phyloP scores from a whole-genome alignment of 2,797 vertebrate species.

The Clarias platycephalus region DNA sequence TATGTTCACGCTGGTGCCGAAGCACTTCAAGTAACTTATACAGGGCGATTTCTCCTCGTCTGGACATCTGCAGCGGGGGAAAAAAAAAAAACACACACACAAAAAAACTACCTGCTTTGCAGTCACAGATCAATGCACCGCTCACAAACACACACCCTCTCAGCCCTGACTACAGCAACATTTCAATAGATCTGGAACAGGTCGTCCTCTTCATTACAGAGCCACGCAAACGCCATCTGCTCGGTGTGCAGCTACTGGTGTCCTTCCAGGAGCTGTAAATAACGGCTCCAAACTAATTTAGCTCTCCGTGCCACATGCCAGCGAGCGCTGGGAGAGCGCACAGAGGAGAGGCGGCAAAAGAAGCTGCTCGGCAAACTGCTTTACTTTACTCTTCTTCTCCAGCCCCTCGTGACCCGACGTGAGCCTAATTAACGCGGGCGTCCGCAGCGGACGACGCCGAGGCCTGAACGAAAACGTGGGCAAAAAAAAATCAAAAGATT shows the following conservation, averaged over 20 bases:
- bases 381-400: conserved; percentile 40
- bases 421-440: conserved; percentile 60
- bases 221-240: conserved; percentile 46
- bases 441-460: conserved; percentile 39
- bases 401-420: conserved; percentile 39
- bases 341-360: conserved; percentile 32
- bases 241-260: conserved; percentile 46
- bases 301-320: conserved; percentile 59
- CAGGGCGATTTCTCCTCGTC: background rate
- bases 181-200: conserved; percentile 47
- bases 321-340: conserved; percentile 37
- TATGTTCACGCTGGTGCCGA: background rate
- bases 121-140: conserved; percentile 26
- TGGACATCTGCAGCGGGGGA: background rate
- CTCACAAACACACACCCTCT: background rate
- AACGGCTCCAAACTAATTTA: conserved; percentile 59
- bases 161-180: conserved; percentile 17
- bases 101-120: background rate
- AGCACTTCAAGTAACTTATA: background rate
- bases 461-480: conserved; percentile 40
- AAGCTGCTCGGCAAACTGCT: conserved; percentile 39
- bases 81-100: background rate
- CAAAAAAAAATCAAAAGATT: background rate
- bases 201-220: conserved; percentile 53
- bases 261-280: conserved; percentile 57